A percentile compares a stretch with the other conserved stretches of the same genome.
These are phyloP conservation scores for Thymelicus lineola DNA, from an alignment of 2,888 invertebrate genomes.

Conservation along the genomic window DNA sequence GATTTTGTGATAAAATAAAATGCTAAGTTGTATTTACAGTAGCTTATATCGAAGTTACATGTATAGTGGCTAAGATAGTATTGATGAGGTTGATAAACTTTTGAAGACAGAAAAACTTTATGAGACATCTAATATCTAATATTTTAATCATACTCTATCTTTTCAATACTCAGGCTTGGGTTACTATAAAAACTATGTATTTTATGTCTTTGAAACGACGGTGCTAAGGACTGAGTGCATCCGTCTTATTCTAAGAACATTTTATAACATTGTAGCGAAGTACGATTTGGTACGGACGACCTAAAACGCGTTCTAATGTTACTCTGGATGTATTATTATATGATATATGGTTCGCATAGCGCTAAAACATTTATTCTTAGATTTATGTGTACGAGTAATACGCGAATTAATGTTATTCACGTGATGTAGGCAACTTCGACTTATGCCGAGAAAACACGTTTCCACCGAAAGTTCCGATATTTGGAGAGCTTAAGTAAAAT, in stretches of 20 bases:
- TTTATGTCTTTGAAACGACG: constrained; percentile 5
- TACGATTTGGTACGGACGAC: not conserved
- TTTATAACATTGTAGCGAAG: not conserved
- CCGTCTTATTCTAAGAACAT: not conserved
- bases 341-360: not conserved
- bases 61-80: no score
- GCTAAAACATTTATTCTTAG: not conserved
- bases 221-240: not conserved
- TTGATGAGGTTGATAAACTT: no score
- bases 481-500: no score
- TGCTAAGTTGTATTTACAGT: no score
- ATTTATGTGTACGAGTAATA: not conserved
- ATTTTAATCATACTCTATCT: not conserved
- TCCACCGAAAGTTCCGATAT: no score
- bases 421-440: no score
- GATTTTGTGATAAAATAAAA: no score
- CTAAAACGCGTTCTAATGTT: not conserved
- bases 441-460: no score
- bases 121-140: no score
- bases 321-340: not conserved
- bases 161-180: not conserved
- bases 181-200: not conserved
- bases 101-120: no score
- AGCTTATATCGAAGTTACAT: no score
- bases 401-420: no score